Evolutionary conservation across 1,140 invertebrate species (phyloP).

Genomic region (Eubasilissa regina): DNA sequence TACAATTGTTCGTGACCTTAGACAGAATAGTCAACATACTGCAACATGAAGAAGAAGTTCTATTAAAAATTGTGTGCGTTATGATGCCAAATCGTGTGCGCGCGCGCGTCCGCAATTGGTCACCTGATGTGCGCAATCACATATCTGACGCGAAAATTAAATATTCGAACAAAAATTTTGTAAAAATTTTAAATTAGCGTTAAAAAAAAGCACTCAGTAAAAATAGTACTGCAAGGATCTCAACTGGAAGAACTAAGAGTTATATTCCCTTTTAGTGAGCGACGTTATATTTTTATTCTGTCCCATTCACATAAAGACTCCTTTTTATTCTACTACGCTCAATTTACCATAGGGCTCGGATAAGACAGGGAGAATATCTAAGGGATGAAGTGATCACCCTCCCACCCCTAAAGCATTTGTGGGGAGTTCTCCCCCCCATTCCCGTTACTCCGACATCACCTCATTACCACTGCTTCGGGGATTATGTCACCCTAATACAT

Average conservation of each 20-base stretch:
- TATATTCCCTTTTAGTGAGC: constrained; percentile 12
- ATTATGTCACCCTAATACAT: constrained; percentile 36
- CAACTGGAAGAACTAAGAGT: background rate
- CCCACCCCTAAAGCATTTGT: background rate
- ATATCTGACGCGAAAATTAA: too few relatives aligned
- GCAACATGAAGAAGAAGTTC: too few relatives aligned
- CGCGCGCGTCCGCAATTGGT: too few relatives aligned
- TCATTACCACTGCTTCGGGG: constrained; percentile 33
- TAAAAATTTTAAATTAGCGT: background rate
- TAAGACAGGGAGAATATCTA: background rate
- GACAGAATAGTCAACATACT: too few relatives aligned
- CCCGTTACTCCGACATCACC: constrained; percentile 19
- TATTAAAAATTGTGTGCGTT: too few relatives aligned
- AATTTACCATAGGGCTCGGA: constrained; percentile 17
- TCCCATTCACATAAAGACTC: constrained; percentile 1
- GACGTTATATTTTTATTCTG: constrained; percentile 21
- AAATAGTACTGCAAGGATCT: too few relatives aligned
- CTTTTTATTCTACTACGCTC: constrained; percentile 30
- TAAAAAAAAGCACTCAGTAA: background rate
- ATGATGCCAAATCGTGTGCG: too few relatives aligned
- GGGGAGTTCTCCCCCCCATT: background rate
- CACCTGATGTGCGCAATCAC: too few relatives aligned
- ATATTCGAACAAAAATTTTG: too few relatives aligned
- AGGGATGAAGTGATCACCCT: background rate
- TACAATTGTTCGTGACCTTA: too few relatives aligned